Conservation (phyloP, 2,113 vertebrate genomes). For the Notothenia coriiceps region DNA sequence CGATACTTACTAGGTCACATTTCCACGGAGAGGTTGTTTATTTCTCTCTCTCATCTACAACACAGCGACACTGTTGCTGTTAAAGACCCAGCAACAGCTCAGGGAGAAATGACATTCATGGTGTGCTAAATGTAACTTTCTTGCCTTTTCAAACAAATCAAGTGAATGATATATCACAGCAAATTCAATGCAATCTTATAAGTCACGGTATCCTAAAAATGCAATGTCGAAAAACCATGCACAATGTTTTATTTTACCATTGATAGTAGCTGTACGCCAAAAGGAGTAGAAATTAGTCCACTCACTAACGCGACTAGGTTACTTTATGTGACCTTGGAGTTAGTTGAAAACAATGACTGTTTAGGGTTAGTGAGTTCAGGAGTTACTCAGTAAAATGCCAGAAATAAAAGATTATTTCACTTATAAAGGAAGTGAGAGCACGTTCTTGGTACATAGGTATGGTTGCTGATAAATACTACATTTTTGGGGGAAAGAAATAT, state of each 20-base stretch:
- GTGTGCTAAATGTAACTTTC: neutral
- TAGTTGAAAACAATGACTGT: neutral
- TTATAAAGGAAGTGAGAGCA: neutral
- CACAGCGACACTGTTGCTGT: conserved; percentile 95
- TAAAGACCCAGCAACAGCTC: conserved; percentile 84
- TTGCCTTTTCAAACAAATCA: neutral
- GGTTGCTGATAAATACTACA: neutral
- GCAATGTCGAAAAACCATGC: neutral
- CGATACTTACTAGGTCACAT: conserved; percentile 95
- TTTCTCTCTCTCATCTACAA: conserved; percentile 93
- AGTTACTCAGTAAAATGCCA: neutral
- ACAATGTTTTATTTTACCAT: neutral
- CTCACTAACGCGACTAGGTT: too few relatives aligned
- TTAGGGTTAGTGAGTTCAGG: neutral
- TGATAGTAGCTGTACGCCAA: neutral
- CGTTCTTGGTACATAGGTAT: neutral
- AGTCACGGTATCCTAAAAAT: neutral
- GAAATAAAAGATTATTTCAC: neutral
- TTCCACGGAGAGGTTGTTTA: conserved; percentile 91
- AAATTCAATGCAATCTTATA: too few relatives aligned
- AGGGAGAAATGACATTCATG: conserved; percentile 67
- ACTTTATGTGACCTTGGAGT: neutral
- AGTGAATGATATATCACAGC: neutral
- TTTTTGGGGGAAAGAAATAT: neutral
- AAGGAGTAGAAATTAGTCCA: neutral